These are phyloP conservation scores for Bombus picipes DNA, from an alignment of 1,140 invertebrate genomes.

Conservation along the genomic window DNA sequence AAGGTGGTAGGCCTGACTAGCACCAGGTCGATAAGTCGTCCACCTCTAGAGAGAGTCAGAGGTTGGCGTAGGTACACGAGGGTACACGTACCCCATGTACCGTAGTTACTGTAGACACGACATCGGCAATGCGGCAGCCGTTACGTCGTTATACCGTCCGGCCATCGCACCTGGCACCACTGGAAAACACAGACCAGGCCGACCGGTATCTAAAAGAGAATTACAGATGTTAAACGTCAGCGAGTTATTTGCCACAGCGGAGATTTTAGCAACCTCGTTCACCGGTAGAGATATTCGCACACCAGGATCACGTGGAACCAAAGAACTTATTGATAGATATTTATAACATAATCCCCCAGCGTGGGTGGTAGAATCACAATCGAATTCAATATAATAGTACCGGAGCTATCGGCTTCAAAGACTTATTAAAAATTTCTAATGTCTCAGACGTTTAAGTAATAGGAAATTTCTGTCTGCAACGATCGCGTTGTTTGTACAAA, in stretches of 20 bases:
- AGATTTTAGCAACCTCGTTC: background rate
- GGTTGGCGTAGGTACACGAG: constrained; percentile 59
- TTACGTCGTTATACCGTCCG: constrained; percentile 55
- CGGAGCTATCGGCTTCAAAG: background rate
- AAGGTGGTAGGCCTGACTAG: constrained; percentile 66
- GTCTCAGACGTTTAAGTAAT: background rate
- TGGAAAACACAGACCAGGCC: constrained; percentile 22
- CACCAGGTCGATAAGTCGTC: constrained; percentile 71
- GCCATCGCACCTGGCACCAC: constrained; percentile 64
- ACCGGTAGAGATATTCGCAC: background rate
- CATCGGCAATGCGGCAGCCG: constrained; percentile 78
- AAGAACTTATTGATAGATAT: background rate
- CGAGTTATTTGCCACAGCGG: background rate
- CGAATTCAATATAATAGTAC: background rate
- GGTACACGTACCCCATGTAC: constrained; percentile 61
- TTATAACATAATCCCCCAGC: background rate
- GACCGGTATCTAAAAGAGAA: constrained; percentile 3
- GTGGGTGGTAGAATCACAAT: background rate
- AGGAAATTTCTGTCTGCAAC: constrained; percentile 15
- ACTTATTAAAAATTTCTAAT: constrained; percentile 3
- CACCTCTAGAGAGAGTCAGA: constrained; percentile 65
- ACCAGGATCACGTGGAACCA: background rate
- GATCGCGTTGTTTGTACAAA: constrained; percentile 28
- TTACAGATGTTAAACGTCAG: constrained; percentile 7
- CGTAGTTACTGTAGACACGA: constrained; percentile 73